Evolutionary conservation across 2,888 invertebrate species (phyloP).

Genomic region (Proisotoma minuta): DNA sequence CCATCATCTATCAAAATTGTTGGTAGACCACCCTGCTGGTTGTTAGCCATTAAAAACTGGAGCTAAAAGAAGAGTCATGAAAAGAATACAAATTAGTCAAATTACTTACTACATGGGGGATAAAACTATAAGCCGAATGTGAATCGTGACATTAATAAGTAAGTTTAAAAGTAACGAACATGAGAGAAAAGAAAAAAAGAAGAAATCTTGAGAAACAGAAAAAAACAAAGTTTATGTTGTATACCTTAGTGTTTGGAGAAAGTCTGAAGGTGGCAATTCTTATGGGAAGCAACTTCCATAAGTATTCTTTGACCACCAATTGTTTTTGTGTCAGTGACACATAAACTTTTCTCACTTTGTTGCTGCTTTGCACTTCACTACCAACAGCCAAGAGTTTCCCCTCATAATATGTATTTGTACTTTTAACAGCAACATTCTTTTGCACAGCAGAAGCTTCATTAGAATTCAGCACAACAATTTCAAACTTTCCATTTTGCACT

Average conservation of each 20-base stretch:
- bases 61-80: conserved; percentile 57
- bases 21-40: conserved; percentile 56
- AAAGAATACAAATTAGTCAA: neutral
- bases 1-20: conserved; percentile 85
- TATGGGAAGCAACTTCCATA: conserved; percentile 88
- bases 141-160: neutral
- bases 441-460: conserved; percentile 77
- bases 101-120: neutral
- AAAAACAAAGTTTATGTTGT: too few relatives aligned
- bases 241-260: conserved; percentile 88
- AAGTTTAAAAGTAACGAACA: neutral
- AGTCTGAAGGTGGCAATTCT: conserved; percentile 83
- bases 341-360: conserved; percentile 79
- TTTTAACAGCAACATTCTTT: conserved; percentile 78
- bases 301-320: conserved; percentile 86
- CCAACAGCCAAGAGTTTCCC: conserved; percentile 67
- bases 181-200: too few relatives aligned
- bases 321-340: conserved; percentile 89
- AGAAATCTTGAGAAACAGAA: too few relatives aligned
- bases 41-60: conserved; percentile 61
- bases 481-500: conserved; percentile 46
- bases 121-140: neutral
- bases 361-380: conserved; percentile 57
- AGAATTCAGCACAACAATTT: conserved; percentile 45
- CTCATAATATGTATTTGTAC: conserved; percentile 80